These are phyloP conservation scores for Manduca sexta DNA, from an alignment of 1,140 invertebrate genomes.

Conservation along the genomic window DNA sequence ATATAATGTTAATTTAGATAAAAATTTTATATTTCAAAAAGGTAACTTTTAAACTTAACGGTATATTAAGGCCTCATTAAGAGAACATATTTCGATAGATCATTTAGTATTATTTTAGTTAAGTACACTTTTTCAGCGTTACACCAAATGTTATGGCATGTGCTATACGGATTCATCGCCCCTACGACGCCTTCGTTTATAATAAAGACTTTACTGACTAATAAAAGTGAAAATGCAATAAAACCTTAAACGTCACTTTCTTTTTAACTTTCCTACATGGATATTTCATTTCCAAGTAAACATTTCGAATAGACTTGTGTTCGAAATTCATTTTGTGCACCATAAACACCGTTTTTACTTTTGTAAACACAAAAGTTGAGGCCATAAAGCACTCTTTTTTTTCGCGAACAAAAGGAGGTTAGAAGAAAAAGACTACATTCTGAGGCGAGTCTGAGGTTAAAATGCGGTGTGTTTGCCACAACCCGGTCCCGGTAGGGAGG, in stretches of 20 bases:
- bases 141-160: no score
- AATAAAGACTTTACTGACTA: no score
- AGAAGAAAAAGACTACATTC: constrained; percentile 29
- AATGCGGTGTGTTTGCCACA: constrained; percentile 29
- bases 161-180: no score
- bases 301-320: constrained; percentile 36
- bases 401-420: constrained; percentile 14
- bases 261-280: constrained; percentile 39
- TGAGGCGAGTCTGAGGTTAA: constrained; percentile 27
- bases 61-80: no score
- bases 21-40: no score
- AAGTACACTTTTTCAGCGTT: no score
- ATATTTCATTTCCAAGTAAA: constrained; percentile 49
- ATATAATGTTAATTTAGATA: no score
- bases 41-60: no score
- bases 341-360: not conserved
- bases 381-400: not conserved
- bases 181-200: no score
- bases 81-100: no score
- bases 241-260: constrained; percentile 56
- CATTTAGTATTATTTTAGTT: no score
- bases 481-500: constrained; percentile 20
- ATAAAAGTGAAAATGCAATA: no score
- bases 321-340: constrained; percentile 41
- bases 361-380: not conserved